Conservation (phyloP, 2,888 invertebrate species). For the Ethmia dodecea region DNA sequence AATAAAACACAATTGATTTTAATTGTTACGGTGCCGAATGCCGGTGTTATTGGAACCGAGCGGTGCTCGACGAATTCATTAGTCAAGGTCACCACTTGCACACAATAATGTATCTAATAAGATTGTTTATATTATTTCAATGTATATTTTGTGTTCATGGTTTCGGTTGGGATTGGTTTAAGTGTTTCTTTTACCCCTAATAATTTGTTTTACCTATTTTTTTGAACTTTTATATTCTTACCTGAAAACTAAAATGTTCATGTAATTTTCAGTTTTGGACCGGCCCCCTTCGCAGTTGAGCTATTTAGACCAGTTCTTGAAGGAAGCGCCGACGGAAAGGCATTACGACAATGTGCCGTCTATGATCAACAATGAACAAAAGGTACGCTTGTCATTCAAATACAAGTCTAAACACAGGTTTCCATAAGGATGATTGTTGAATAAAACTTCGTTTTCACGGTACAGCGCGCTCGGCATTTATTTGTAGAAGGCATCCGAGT, state of each 20-base stretch:
- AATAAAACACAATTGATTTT: too few species aligned
- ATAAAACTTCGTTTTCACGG: too few species aligned
- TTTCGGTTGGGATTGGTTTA: slow-evolving; percentile 70
- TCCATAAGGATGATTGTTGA: too few species aligned
- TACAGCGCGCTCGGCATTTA: too few species aligned
- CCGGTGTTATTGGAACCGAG: too few species aligned
- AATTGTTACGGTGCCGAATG: too few species aligned
- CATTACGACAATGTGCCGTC: slow-evolving; percentile 68
- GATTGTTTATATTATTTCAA: slow-evolving; percentile 10
- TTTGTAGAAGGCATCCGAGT: too few species aligned
- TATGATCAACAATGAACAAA: slow-evolving; percentile 62
- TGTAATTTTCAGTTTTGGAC: slow-evolving; percentile 85
- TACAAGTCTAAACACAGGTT: too few species aligned
- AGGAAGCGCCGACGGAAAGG: slow-evolving; percentile 78
- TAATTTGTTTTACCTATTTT: slow-evolving; percentile 6
- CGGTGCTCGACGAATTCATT: too few species aligned
- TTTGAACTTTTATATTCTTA: too few species aligned
- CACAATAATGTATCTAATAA: not conserved
- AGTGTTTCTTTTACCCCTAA: slow-evolving; percentile 28
- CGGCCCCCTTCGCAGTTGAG: slow-evolving; percentile 95
- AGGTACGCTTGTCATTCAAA: slow-evolving; percentile 44
- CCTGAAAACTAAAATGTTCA: not conserved
- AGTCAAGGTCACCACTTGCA: too few species aligned
- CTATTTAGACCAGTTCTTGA: slow-evolving; percentile 92
- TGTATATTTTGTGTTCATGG: slow-evolving; percentile 44